Conservation (phyloP, 2,888 invertebrate species). For the Drosophila kambysellisi region DNA sequence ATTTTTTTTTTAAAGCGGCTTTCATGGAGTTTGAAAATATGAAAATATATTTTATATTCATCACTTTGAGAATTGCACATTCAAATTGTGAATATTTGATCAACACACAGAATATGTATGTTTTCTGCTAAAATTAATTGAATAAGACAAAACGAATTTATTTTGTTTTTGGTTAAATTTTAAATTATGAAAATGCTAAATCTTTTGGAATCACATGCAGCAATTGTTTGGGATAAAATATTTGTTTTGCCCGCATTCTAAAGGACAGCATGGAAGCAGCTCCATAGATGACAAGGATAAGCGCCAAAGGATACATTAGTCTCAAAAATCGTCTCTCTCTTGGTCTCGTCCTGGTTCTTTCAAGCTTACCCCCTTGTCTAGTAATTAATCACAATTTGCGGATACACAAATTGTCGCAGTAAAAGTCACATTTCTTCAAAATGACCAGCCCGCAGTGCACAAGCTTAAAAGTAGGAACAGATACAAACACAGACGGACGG, state of each 20-base stretch:
- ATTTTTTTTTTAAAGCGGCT: background rate
- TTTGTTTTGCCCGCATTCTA: slow-evolving; percentile 3
- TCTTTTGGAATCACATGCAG: background rate
- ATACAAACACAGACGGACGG: background rate
- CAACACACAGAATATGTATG: too few relatives aligned
- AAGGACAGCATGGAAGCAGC: slow-evolving; percentile 5
- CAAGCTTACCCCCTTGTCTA: background rate
- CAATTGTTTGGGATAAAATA: slow-evolving; percentile 10
- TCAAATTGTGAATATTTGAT: background rate
- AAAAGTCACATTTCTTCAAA: slow-evolving; percentile 75
- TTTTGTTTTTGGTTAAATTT: slow-evolving; percentile 10
- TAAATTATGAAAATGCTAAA: background rate
- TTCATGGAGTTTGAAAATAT: background rate
- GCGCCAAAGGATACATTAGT: slow-evolving; percentile 33
- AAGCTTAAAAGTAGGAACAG: background rate
- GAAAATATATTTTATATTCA: too few relatives aligned
- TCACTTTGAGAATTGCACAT: too few relatives aligned
- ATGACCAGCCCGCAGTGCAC: slow-evolving; percentile 12
- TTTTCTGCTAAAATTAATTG: slow-evolving; percentile 1
- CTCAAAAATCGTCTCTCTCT: slow-evolving; percentile 7
- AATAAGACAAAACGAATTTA: background rate
- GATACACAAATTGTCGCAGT: slow-evolving; percentile 74
- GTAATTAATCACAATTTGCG: slow-evolving; percentile 73
- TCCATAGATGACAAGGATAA: slow-evolving; percentile 20
- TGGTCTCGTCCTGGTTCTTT: background rate